These are phyloP conservation scores for Marronus borbonicus DNA, from an alignment of 2,888 invertebrate species.

Conservation along the genomic window DNA sequence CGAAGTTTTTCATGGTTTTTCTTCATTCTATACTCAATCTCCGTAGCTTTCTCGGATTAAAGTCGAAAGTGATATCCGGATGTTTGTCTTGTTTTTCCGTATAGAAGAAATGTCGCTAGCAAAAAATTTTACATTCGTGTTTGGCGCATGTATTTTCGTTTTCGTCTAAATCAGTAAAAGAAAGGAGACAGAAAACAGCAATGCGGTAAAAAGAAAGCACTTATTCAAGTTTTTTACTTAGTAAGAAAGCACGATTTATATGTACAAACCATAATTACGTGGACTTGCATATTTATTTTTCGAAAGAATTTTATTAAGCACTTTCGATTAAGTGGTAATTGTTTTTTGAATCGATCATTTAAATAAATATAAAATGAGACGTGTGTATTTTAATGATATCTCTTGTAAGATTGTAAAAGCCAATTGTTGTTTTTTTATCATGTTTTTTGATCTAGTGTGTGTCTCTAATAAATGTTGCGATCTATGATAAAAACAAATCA, in stretches of 20 bases:
- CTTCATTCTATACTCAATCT: not conserved
- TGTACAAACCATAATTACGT: not conserved
- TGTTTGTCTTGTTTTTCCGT: constrained; percentile 13
- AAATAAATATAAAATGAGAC: no score
- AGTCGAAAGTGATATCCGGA: constrained; percentile 26
- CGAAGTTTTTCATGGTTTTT: not conserved
- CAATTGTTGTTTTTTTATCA: no score
- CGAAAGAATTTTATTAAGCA: not conserved
- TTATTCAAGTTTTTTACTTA: no score
- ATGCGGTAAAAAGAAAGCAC: not conserved
- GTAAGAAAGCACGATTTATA: not conserved
- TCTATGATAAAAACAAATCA: no score
- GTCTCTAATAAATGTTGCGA: no score
- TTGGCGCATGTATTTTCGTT: not conserved
- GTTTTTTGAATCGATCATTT: no score
- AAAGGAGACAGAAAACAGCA: not conserved
- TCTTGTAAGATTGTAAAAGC: no score
- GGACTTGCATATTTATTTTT: not conserved
- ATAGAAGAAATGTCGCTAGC: not conserved
- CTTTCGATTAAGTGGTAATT: not conserved
- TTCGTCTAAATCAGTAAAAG: no score
- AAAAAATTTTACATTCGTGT: not conserved
- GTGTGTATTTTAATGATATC: no score
- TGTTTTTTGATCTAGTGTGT: no score
- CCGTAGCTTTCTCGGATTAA: not conserved